Base-by-base conservation (phyloP, 2,113 vertebrate genomes). In the Pachyramphus minor region DNA sequence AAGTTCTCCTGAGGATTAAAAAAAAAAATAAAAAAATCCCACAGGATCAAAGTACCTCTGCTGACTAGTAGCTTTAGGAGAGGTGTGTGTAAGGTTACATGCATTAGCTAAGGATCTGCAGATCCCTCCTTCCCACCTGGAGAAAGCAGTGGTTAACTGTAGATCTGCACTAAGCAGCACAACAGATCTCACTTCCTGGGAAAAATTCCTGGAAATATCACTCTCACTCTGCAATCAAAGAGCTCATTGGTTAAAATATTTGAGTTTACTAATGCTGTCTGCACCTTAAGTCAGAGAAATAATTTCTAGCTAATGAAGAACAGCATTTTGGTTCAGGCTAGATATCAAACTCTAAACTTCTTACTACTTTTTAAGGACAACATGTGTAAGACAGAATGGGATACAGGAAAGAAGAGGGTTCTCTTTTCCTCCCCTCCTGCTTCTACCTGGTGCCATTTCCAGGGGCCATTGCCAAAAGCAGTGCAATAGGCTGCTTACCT, bases 401-500 rank as follows among this genome's bases (percentile, higher is more conserved):
- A 58, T 8, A 44, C 31, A 60, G 52, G 27, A n/a, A 77, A 12
- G 9, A 24, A 62, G n/a, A 41, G 3, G 30, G 33, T 37, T 72
- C 6, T 0, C 27, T 66, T 35, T 76, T 30, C 56, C n/a, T 80
- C 62, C 94, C 37, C 42, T 78, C 39, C 63, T 83, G 53, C 42
- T 42, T 18, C 33, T 20, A 63, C 14, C n/a, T 35, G 39, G n/a
- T 63, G 35, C 33, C 50, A 23, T 27, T 63, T 53, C 60, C 78
- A 84, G 37, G 19, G 6, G 35, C 31, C 62, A 62, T 27, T 87
- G 52, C 45, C 72, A 89, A 73, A 84, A 69, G 94, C 92, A 90
- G 39, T 66, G 92, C 86, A 81, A 56, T 84, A 30, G 42, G 92
- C 90, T 91, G 77, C 97, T 93, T 97, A 99, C 99, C 99, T 99